phyloP scores from a whole-genome alignment of 2,113 vertebrate species.

The Calidris pygmaea region DNA sequence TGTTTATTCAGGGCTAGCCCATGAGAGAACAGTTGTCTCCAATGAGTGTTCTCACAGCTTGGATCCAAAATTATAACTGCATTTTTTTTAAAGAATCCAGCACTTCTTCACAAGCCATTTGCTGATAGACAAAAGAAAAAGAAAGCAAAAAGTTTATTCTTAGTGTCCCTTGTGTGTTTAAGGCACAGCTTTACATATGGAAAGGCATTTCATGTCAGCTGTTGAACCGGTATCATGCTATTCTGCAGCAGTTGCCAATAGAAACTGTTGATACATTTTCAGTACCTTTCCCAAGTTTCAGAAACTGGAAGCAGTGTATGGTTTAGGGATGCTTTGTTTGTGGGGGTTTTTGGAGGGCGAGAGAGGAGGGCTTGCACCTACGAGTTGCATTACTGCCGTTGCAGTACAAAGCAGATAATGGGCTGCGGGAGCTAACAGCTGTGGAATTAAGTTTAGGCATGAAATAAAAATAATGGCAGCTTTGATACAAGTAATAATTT shows the following conservation, averaged over 20 bases:
- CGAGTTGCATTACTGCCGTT: conserved; percentile 3
- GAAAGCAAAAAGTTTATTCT: conserved; percentile 77
- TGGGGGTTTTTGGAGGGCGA: not conserved
- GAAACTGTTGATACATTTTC: conserved; percentile 63
- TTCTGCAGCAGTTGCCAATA: conserved; percentile 67
- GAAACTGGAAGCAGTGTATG: conserved; percentile 21
- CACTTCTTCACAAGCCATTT: conserved; percentile 82
- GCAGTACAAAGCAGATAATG: conserved; percentile 35
- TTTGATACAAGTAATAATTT: conserved; percentile 50
- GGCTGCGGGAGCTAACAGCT: conserved; percentile 34
- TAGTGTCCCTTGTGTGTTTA: conserved; percentile 84
- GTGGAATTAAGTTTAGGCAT: conserved; percentile 49
- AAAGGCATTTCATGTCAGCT: conserved; percentile 83
- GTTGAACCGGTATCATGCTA: conserved; percentile 74
- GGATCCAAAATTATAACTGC: conserved; percentile 80
- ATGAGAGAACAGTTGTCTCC: conserved; percentile 82
- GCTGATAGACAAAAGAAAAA: conserved; percentile 81
- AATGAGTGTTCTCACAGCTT: conserved; percentile 85
- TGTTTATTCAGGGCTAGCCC: conserved; percentile 88
- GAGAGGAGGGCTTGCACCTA: conserved; percentile 7
- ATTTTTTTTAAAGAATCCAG: conserved; percentile 78
- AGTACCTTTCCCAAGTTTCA: conserved; percentile 58
- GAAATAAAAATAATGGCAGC: conserved; percentile 46
- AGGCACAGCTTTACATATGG: conserved; percentile 86
- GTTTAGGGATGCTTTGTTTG: not conserved